These are phyloP conservation scores for Anarhynchus alexandrinus DNA, from an alignment of 2,113 vertebrate genomes.

Conservation along the genomic window DNA sequence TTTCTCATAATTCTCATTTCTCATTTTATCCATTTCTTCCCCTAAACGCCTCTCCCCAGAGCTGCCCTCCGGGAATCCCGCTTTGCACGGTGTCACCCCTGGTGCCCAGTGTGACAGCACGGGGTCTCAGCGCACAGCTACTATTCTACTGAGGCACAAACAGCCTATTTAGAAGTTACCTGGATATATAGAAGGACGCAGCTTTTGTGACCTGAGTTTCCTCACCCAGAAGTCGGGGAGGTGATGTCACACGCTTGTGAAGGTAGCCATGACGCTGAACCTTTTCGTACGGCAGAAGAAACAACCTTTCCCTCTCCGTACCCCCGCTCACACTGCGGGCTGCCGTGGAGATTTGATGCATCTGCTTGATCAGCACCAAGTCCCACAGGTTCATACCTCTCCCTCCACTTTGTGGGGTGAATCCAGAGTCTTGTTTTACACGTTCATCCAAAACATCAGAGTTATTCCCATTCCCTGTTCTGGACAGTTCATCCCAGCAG, in stretches of 20 bases:
- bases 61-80: not conserved
- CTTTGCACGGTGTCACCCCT: not conserved
- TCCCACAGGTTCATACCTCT: not conserved
- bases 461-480: not conserved
- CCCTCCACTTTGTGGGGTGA: not conserved
- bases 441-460: not conserved
- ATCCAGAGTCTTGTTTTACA: not conserved
- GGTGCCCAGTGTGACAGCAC: not conserved
- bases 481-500: not conserved
- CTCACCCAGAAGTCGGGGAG: not conserved
- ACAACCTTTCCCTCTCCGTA: not conserved
- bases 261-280: not conserved
- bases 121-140: not conserved
- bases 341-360: not conserved
- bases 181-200: not conserved
- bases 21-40: not conserved
- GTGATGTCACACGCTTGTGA: not conserved
- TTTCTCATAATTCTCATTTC: not conserved
- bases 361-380: not conserved
- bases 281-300: not conserved
- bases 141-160: not conserved
- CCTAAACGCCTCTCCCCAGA: not conserved
- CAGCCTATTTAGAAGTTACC: not conserved
- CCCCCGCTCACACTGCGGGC: not conserved
- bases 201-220: not conserved